Base-by-base conservation (phyloP, 2,113 vertebrate genomes). In the Triplophysa siluroides region DNA sequence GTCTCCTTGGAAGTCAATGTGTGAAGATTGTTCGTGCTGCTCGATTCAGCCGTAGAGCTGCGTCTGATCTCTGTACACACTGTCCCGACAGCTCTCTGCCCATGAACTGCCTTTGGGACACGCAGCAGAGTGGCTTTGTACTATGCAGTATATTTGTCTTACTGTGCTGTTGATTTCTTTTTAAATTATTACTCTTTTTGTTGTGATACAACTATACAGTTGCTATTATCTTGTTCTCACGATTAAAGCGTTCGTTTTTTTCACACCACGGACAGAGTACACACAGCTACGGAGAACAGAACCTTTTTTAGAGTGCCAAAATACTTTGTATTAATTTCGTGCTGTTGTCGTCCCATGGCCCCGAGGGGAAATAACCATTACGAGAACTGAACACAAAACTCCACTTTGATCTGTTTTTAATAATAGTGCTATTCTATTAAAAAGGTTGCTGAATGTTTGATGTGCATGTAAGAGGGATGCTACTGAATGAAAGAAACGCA, bases 81-180 rank as follows among this genome's bases (percentile, higher is more conserved):
- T 86, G 88, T 86, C 87, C 90, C 84, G 81, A 81, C 58, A 78
- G 83, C 83, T 83, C 87, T 63, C 68, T 87, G 76, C 82, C 41
- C 74, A 58, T 66, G 58, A 45, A 50, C 64, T 60, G 52, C 64
- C 82, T 64, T 78, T 66, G 66, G 79, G 78, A 78, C 62, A 85
- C 87, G 87, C 81, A 81, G 85, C 89, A 78, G 81, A 10, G 63
- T 84, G 90, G 85, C 86, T 88, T 90, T 92, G 91, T 93, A 92
- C 92, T 94, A 93, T 92, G 92, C 92, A 94, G 92, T 89, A 90
- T 90, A 90, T 82, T 88, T 92, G 90, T 87, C 70, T 83, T 87
- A 79, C 81, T 88, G 88, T 84, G 74, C 73, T 81, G 63, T 87
- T 63, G 83, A 83, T 86, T 75, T 82, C 86, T 89, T 91, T 90